Evolutionary conservation across 2,113 vertebrate genomes (phyloP), one percentile per base, ranked within the genome.

Genomic region (Mixornis gularis): DNA sequence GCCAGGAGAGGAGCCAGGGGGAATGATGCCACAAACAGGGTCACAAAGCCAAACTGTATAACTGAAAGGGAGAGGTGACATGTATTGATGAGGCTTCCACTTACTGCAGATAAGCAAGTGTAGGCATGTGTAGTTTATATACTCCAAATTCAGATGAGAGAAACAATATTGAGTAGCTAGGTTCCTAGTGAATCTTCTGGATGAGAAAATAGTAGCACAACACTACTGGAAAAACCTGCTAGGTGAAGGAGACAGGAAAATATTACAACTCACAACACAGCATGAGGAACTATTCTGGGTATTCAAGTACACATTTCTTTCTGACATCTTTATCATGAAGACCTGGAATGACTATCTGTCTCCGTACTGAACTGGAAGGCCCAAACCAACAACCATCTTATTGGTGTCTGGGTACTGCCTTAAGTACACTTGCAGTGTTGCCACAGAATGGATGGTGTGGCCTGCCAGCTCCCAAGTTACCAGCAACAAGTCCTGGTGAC

Each of bases 11-110:
- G 99, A 89, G 98, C 99, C 98, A 99, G 94, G n/a, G 99, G 99
- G 58, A 99, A 99, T 2, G 99, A 99, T 0, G 98, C 99, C 98
- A 99, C 99, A 77, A 99, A 99, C 70, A 99, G 97, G 76, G 99
- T 99, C 91, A 99, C 98, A 90, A 99, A 99, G 88, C 99, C 99
- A 97, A 99, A 99, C 96, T 99, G 99, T 96, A 99, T 99, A 77
- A 99, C 99, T 99, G 88, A 96, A 97, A 79, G 90, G 87, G 83
- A 97, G 79, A 96, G 64, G 66, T 66, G 74, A 95, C 44, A 76
- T 16, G 85, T 13, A 38, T 68, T 9, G 15, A 40, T 48, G 79
- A 90, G 46, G 52, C 76, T 71, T 79, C 74, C 59, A 34, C 32
- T 79, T 26, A 49, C 26, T 56, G 65, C 25, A 91, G 36, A 48